Evolutionary conservation across 2,113 vertebrate genomes (phyloP), one percentile per base, ranked within the genome.

Genomic region (Oryzias melastigma): DNA sequence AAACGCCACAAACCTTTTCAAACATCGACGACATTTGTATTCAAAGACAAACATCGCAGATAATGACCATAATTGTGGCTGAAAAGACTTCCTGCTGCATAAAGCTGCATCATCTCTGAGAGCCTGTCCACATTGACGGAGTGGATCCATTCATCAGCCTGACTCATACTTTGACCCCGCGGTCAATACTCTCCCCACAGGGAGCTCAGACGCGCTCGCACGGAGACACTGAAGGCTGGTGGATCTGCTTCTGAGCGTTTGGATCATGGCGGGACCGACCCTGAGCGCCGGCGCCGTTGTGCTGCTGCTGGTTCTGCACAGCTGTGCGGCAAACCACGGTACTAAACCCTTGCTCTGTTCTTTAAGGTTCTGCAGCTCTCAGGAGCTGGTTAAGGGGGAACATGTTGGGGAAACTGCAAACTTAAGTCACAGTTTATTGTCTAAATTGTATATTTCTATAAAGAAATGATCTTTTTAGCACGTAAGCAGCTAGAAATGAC

Each of bases 131-230:
- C 35, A 35, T 35, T 35, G 35, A 35, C 35, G 2, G 35, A 35
- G 35, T 35, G 35, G 35, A 35, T 35, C 35, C 35, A 35, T 35
- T 35, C 35, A 35, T 35, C 35, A 35, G 35, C 22, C 4, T 44
- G 16, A 41, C 50, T 77, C 52, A 75, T 4, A 82, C 78, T 82
- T 85, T 87, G 83, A 81, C 78, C 82, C 66, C 40, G 1, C 13
- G 62, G 59, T 84, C 81, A 67, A 85, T 69, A 82, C 16, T 19
- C 10, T 43, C 29, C 62, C 18, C 50, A 17, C 52, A 75, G 59
- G 49, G 25, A 18, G 20, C 16, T 50, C 43, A 47, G 43, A 5
- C 25, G 0, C 6, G 52, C 49, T 29, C 59, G 5, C 12, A 50
- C 20, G 43, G 19, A 44, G 48, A 15, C 5, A 53, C 52, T 45